These are phyloP conservation scores for Mesorhabditis belari DNA, from an alignment of 2,888 invertebrate species.

Conservation along the genomic window DNA sequence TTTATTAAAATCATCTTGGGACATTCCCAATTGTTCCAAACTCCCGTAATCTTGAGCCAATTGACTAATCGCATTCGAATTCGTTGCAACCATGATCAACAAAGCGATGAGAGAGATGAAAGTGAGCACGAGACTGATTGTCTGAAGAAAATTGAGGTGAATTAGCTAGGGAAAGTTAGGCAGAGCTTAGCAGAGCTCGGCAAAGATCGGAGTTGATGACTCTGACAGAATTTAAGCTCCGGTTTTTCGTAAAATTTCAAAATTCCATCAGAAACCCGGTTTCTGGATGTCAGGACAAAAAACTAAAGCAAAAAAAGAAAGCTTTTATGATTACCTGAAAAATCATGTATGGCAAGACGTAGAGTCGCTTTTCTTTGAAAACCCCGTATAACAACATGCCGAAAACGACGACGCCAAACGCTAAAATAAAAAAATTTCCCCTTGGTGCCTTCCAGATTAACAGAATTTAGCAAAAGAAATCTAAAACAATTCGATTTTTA, in stretches of 20 bases:
- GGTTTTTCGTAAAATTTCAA: not conserved
- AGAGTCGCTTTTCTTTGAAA: conserved; percentile 47
- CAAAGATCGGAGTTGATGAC: not conserved
- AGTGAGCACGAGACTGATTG: conserved; percentile 21
- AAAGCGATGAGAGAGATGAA: conserved; percentile 28
- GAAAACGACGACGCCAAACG: conserved; percentile 47
- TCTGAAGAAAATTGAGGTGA: conserved; percentile 8
- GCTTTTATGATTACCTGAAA: conserved; percentile 36
- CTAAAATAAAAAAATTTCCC: conserved; percentile 22
- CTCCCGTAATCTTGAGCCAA: conserved; percentile 23
- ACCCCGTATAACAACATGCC: conserved; percentile 45
- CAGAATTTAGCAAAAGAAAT: too few relatives aligned
- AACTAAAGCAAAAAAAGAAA: not conserved
- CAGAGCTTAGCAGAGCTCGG: not conserved
- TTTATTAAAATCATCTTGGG: conserved; percentile 17
- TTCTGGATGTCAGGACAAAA: too few relatives aligned
- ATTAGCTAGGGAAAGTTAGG: too few relatives aligned
- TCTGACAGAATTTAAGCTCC: not conserved
- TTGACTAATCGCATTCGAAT: conserved; percentile 21
- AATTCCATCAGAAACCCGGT: too few relatives aligned
- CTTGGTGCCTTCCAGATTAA: too few relatives aligned
- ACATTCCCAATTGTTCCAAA: conserved; percentile 7
- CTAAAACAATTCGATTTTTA: too few relatives aligned
- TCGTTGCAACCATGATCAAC: conserved; percentile 29
- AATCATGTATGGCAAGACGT: conserved; percentile 45